Percentiles rank a stretch among this genome's conserved stretches.
These are phyloP conservation scores for Heteromurus nitidus DNA, from an alignment of 2,888 invertebrate species.

Conservation along the genomic window DNA sequence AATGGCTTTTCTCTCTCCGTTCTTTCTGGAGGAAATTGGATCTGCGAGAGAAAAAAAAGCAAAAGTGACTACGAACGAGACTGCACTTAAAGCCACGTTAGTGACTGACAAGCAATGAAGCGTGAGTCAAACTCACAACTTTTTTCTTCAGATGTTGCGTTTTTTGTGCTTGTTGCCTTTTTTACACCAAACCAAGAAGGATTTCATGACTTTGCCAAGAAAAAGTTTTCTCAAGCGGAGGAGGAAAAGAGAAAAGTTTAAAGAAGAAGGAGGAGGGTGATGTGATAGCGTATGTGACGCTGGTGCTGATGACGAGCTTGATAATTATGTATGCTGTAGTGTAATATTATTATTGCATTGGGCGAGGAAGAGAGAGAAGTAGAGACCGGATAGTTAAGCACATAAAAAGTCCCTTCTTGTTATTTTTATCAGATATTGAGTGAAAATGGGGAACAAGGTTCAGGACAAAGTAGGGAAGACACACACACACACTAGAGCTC, in stretches of 20 bases:
- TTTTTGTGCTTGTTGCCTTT: too few relatives aligned
- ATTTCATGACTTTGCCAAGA: neutral
- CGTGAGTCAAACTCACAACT: neutral
- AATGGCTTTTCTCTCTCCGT: neutral
- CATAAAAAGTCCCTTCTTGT: too few relatives aligned
- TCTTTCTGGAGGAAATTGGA: constrained; percentile 9
- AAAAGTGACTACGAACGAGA: neutral
- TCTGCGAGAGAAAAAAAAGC: neutral
- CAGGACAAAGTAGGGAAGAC: too few relatives aligned
- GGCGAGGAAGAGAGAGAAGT: neutral
- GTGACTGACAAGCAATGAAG: neutral
- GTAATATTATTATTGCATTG: constrained; percentile 14
- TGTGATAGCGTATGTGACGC: neutral
- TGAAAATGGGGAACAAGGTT: neutral
- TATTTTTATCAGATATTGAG: constrained; percentile 31
- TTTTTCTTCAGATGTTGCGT: too few relatives aligned
- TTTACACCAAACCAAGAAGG: too few relatives aligned
- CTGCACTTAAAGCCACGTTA: too few relatives aligned
- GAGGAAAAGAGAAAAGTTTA: neutral
- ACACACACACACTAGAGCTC: too few relatives aligned
- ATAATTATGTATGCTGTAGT: neutral
- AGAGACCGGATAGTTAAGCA: too few relatives aligned
- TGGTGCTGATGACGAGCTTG: constrained; percentile 4
- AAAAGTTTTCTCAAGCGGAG: neutral
- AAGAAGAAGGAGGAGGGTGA: neutral